Percentiles rank a stretch among this genome's conserved stretches.
phyloP scores from a whole-genome alignment of 2,888 invertebrate species.

The Drosophila anceps region DNA sequence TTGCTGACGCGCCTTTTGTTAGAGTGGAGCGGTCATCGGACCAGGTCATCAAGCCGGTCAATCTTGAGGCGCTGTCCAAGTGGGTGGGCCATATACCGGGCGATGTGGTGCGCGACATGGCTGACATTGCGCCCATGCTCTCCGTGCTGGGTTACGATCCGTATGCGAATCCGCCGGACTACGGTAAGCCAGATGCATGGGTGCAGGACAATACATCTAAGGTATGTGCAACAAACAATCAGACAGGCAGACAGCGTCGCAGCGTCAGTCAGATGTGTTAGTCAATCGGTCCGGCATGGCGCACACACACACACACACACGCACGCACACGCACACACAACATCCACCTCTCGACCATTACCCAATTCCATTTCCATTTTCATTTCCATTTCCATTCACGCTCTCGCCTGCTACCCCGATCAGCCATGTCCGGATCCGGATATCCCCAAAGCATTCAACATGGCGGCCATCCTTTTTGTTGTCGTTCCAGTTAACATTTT shows the following conservation, averaged over 20 bases:
- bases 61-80: constrained; percentile 96
- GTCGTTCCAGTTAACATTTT: constrained; percentile 52
- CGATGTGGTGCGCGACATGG: constrained; percentile 97
- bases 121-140: constrained; percentile 97
- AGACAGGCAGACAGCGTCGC: constrained; percentile 54
- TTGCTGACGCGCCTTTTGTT: constrained; percentile 38
- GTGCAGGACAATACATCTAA: constrained; percentile 89
- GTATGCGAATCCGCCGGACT: constrained; percentile 97
- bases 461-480: constrained; percentile 57
- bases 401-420: neutral
- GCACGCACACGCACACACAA: neutral
- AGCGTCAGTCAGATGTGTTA: constrained; percentile 3
- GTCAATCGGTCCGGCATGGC: constrained; percentile 9
- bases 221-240: constrained; percentile 79
- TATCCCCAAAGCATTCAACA: constrained; percentile 62
- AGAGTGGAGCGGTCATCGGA: constrained; percentile 99
- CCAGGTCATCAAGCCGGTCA: constrained; percentile 99
- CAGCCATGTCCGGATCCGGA: constrained; percentile 40
- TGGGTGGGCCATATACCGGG: constrained; percentile 96
- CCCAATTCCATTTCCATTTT: constrained; percentile 15
- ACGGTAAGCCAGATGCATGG: constrained; percentile 93
- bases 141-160: constrained; percentile 97
- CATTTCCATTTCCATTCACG: neutral
- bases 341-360: constrained; percentile 9
- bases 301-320: neutral